Percentiles rank a stretch among this genome's conserved stretches.
Evolutionary conservation across 2,888 invertebrate genomes (phyloP).

Genomic region (Dolomedes plantarius): DNA sequence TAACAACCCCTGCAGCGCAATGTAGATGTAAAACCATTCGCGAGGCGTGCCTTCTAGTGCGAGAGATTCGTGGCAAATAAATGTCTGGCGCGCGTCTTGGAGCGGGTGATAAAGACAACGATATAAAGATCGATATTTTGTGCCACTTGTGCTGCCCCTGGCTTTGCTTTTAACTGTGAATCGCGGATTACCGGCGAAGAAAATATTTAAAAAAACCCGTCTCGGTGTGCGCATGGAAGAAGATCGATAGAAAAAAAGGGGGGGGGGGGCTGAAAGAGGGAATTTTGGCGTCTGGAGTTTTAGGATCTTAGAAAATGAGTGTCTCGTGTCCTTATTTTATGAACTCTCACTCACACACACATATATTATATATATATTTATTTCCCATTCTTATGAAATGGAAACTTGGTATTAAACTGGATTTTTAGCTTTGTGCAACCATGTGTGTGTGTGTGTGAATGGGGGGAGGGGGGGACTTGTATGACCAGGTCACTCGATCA

Average conservation of each 20-base stretch:
- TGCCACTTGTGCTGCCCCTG: conserved; percentile 49
- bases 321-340: neutral
- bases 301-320: neutral
- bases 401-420: conserved; percentile 12
- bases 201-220: conserved; percentile 47
- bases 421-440: conserved; percentile 22
- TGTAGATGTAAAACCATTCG: conserved; percentile 48
- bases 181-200: conserved; percentile 63
- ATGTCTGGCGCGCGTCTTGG: conserved; percentile 65
- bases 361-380: too few species aligned
- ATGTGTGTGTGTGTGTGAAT: neutral
- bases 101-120: conserved; percentile 60
- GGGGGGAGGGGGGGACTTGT: conserved; percentile 32
- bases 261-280: conserved; percentile 18
- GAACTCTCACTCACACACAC: too few species aligned
- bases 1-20: conserved; percentile 61
- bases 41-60: conserved; percentile 52
- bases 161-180: conserved; percentile 70
- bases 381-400: conserved; percentile 7
- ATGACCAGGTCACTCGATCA: conserved; percentile 59
- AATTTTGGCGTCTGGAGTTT: conserved; percentile 5
- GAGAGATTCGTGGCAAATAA: conserved; percentile 35
- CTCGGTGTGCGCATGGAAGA: conserved; percentile 52
- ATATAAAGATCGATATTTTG: conserved; percentile 70
- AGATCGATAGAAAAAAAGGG: conserved; percentile 69